Conservation (phyloP, 2,113 vertebrate genomes). For the Sclerurus mexicanus region DNA sequence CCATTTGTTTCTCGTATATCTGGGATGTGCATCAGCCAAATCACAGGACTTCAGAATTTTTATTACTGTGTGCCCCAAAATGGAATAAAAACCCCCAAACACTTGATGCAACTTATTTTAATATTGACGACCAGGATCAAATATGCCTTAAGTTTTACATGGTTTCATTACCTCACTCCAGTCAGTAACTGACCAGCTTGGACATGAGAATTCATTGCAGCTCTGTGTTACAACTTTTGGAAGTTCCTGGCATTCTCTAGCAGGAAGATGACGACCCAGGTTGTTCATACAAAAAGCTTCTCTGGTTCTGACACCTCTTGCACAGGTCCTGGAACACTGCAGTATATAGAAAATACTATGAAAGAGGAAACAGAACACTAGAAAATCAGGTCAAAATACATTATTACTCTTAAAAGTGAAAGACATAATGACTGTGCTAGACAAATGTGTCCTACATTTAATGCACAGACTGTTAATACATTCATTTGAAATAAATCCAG, state of each 20-base stretch:
- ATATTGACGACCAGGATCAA: fast-evolving
- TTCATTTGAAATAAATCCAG: not conserved
- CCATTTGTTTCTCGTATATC: not conserved
- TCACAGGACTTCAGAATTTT: not conserved
- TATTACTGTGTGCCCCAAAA: not conserved
- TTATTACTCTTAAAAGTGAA: not conserved
- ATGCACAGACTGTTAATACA: not conserved
- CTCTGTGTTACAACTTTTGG: conserved; percentile 73
- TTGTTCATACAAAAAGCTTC: conserved; percentile 90
- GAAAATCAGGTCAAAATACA: not conserved
- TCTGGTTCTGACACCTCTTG: conserved; percentile 80
- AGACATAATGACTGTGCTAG: not conserved
- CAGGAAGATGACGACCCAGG: conserved; percentile 82
- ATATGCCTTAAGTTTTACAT: not conserved
- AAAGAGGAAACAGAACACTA: not conserved
- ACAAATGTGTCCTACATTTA: not conserved
- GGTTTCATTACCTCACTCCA: conserved; percentile 89
- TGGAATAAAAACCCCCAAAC: not conserved
- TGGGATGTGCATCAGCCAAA: not conserved
- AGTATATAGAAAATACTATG: not conserved
- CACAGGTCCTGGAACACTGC: conserved; percentile 93
- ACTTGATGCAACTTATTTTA: not conserved
- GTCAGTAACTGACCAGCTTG: conserved; percentile 85
- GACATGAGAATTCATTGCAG: conserved; percentile 88
- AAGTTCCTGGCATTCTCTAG: conserved; percentile 82